These are phyloP conservation scores for Condylostylus longicornis DNA, from an alignment of 1,140 invertebrate genomes.

Conservation along the genomic window DNA sequence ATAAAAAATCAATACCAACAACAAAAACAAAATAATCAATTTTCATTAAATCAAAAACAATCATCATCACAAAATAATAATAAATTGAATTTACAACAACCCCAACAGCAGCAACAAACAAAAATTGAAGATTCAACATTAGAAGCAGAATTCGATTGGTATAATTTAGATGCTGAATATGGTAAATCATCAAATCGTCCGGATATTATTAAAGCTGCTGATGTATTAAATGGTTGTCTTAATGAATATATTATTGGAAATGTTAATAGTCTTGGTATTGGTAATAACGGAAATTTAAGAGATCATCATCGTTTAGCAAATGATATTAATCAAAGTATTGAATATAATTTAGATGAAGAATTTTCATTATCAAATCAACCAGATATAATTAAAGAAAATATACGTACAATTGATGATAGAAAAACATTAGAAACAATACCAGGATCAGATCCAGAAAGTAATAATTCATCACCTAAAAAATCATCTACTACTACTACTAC, in stretches of 20 bases:
- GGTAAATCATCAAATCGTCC: constrained; percentile 12
- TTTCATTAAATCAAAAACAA: too few species aligned
- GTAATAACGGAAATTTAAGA: too few species aligned
- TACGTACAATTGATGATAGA: neutral
- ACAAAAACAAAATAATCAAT: too few species aligned
- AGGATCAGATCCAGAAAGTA: constrained; percentile 1
- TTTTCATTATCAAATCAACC: constrained; percentile 14
- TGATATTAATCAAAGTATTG: constrained; percentile 6
- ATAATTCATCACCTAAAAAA: too few species aligned
- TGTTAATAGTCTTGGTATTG: too few species aligned
- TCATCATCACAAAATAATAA: too few species aligned
- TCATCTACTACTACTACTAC: neutral
- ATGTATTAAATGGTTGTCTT: too few species aligned
- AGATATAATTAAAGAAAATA: neutral
- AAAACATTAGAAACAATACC: neutral
- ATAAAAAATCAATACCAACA: too few species aligned
- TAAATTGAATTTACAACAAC: too few species aligned
- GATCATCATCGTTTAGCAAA: neutral
- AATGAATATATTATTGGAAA: too few species aligned
- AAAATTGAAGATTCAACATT: constrained; percentile 11
- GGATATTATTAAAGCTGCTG: constrained; percentile 4
- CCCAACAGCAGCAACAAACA: too few species aligned
- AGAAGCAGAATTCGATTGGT: constrained; percentile 31
- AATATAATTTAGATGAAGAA: constrained; percentile 28
- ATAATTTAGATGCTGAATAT: constrained; percentile 30